Conservation (phyloP, 2,797 vertebrate genomes). For the Amazonetta brasiliensis region DNA sequence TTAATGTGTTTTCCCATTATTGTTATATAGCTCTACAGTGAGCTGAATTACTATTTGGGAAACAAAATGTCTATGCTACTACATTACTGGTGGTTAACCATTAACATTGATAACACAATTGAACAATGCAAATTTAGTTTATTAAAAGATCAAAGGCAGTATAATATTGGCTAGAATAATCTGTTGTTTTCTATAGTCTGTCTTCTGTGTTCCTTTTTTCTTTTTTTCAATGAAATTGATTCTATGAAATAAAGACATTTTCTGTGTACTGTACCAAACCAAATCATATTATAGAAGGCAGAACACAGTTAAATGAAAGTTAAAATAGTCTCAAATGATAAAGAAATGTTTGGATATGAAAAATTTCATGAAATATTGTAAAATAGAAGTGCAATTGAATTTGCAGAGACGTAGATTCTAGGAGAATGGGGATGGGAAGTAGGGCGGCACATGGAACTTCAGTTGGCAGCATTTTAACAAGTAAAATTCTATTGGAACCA, state of each 20-base stretch:
- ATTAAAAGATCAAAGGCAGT: not conserved
- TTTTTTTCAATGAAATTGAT: not conserved
- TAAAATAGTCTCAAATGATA: conserved; percentile 28
- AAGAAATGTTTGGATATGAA: not conserved
- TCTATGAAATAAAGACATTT: conserved; percentile 11
- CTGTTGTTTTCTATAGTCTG: not conserved
- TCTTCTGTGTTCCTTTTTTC: not conserved
- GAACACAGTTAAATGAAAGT: conserved; percentile 46
- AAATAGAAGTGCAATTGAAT: not conserved
- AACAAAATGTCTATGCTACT: not conserved
- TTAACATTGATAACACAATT: not conserved
- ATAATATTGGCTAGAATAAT: not conserved
- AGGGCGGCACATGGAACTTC: not conserved
- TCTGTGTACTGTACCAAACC: not conserved
- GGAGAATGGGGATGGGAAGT: not conserved
- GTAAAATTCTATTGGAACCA: not conserved
- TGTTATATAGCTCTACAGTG: not conserved
- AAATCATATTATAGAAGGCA: conserved; percentile 42
- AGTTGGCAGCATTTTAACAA: not conserved
- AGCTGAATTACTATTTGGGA: not conserved
- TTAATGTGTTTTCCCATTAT: not conserved
- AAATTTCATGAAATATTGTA: not conserved
- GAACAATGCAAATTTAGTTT: not conserved
- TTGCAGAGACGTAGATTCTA: not conserved
- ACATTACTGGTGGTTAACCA: not conserved